Conservation (phyloP, 35 echinoderm and acorn worm species). For the Antedon bifida region DNA sequence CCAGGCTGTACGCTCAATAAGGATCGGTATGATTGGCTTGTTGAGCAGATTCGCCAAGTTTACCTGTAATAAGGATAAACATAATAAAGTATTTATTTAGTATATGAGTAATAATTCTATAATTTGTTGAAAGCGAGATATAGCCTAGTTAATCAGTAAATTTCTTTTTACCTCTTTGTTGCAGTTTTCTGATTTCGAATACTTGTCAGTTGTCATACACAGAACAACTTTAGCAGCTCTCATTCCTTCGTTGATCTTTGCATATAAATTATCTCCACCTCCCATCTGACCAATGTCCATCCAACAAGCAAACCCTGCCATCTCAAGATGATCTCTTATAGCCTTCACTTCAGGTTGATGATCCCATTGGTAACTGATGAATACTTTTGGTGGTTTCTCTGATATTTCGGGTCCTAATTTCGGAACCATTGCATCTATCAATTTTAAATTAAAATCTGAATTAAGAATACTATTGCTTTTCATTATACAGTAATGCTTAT, state of each 20-base stretch:
- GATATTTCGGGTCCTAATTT: conserved; percentile 22
- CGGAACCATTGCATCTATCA: conserved; percentile 54
- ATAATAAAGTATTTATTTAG: background rate
- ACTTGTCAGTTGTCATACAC: conserved; percentile 85
- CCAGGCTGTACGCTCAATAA: conserved; percentile 72
- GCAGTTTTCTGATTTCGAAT: conserved; percentile 85
- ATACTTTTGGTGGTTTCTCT: conserved; percentile 55
- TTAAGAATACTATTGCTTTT: no score
- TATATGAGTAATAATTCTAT: no score
- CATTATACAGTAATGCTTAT: no score
- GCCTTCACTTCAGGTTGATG: conserved; percentile 50
- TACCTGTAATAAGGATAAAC: conserved; percentile 31
- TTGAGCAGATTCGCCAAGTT: conserved; percentile 93
- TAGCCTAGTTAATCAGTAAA: no score
- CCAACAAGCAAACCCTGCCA: conserved; percentile 84
- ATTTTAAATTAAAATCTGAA: no score
- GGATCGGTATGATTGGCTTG: conserved; percentile 94
- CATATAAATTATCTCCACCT: conserved; percentile 72
- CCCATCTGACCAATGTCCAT: conserved; percentile 99
- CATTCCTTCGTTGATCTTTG: conserved; percentile 89
- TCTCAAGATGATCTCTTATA: conserved; percentile 72
- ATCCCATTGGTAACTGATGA: conserved; percentile 97
- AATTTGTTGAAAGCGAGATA: no score
- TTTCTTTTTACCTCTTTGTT: conserved; percentile 85
- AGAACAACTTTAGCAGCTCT: conserved; percentile 77